A percentile compares a stretch with the other conserved stretches of the same genome.
Conservation (phyloP, 2,888 invertebrate genomes). For the Nyleta sp. region DNA sequence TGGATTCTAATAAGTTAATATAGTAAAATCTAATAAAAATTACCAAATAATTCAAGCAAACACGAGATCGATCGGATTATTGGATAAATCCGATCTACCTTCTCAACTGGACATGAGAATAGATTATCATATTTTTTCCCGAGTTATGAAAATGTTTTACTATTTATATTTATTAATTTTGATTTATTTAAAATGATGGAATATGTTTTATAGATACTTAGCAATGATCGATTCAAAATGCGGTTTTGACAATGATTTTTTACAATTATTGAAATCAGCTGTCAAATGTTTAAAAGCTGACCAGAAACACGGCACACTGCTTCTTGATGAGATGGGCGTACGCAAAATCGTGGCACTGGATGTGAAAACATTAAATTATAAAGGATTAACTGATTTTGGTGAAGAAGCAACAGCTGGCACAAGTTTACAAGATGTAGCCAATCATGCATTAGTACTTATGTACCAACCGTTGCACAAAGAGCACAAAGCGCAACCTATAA, state of each 20-base stretch:
- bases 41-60: too few relatives aligned
- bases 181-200: background rate
- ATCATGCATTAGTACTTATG: conserved; percentile 8
- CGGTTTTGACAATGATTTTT: conserved; percentile 2
- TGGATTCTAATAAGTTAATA: too few relatives aligned
- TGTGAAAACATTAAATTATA: background rate
- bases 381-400: conserved; percentile 3
- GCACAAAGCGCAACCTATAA: conserved; percentile 2
- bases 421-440: background rate
- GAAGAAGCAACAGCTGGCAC: background rate
- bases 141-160: too few relatives aligned
- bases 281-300: background rate
- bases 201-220: background rate
- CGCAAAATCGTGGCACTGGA: background rate
- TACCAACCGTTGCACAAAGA: conserved; percentile 2
- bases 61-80: too few relatives aligned
- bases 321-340: conserved; percentile 4
- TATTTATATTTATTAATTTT: too few relatives aligned
- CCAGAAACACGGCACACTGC: background rate
- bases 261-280: background rate
- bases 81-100: too few relatives aligned
- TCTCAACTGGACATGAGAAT: too few relatives aligned
- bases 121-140: too few relatives aligned
- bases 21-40: too few relatives aligned
- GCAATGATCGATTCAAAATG: conserved; percentile 15